Evolutionary conservation across 2,888 invertebrate species (phyloP).

Genomic region (Pristionchus arcanus): DNA sequence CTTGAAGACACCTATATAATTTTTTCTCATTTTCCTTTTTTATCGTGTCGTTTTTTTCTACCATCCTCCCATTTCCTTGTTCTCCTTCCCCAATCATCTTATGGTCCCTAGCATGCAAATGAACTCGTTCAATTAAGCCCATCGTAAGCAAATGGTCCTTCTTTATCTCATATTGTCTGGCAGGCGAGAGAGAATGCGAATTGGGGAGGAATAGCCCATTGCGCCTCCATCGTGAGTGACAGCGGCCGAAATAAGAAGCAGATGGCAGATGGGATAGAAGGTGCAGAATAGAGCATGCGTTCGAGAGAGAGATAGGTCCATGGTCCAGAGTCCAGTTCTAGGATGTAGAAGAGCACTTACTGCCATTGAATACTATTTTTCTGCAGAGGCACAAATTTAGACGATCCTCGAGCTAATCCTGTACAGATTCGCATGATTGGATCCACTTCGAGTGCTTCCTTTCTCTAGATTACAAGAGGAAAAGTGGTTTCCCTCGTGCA

Average conservation of each 20-base stretch:
- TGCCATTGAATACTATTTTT: no score
- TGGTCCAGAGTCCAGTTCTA: background rate
- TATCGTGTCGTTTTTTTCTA: background rate
- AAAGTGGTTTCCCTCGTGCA: background rate
- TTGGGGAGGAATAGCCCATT: background rate
- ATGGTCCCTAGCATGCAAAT: slow-evolving; percentile 14
- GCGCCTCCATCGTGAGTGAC: background rate
- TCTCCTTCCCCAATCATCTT: background rate
- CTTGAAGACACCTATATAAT: background rate
- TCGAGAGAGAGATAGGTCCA: background rate
- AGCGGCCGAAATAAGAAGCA: slow-evolving; percentile 26
- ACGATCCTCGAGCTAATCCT: no score
- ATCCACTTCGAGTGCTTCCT: no score
- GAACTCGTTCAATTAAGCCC: slow-evolving; percentile 9
- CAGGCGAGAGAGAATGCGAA: background rate
- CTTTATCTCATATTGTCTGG: background rate
- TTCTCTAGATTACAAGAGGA: no score
- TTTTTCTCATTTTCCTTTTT: background rate
- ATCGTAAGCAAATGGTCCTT: background rate
- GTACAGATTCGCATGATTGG: no score
- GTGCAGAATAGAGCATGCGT: background rate
- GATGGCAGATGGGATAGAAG: background rate
- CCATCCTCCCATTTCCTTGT: background rate
- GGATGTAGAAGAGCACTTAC: no score
- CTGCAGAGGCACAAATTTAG: no score